These are phyloP conservation scores for Chaetodon auriga DNA, from an alignment of 2,113 vertebrate genomes.

Conservation along the genomic window DNA sequence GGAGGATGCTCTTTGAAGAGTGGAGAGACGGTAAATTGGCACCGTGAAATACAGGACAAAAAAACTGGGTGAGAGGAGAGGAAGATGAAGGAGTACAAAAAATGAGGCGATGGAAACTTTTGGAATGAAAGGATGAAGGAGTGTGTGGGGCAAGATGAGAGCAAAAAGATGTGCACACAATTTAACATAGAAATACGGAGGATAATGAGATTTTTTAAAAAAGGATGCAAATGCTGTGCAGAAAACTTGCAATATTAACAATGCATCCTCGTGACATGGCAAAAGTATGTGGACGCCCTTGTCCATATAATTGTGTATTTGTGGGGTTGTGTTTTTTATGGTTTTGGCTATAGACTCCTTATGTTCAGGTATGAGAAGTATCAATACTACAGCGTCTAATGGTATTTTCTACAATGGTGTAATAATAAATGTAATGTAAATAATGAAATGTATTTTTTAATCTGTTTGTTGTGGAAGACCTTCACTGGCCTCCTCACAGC, in stretches of 20 bases:
- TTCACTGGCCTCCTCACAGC: too few relatives aligned
- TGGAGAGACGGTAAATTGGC: slow-evolving; percentile 17
- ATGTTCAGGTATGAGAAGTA: background rate
- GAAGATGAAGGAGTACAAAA: background rate
- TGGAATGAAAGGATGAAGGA: background rate
- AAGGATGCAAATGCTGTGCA: background rate
- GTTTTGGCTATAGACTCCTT: background rate
- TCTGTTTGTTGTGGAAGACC: too few relatives aligned
- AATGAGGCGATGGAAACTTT: background rate
- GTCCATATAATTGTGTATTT: background rate
- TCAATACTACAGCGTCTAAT: background rate
- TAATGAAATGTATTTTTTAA: too few relatives aligned
- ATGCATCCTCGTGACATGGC: background rate
- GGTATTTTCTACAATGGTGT: background rate
- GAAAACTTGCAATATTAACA: background rate
- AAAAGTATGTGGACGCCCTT: background rate
- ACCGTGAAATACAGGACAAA: background rate
- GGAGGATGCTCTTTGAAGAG: slow-evolving; percentile 34
- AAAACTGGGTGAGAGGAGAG: background rate
- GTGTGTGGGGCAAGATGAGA: background rate
- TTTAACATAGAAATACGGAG: background rate
- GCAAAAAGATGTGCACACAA: background rate
- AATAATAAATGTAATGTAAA: too few relatives aligned
- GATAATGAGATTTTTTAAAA: background rate
- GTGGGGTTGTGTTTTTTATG: background rate